These are phyloP conservation scores for Sciurus vulgaris DNA, from an alignment of 2,797 vertebrate species.

Conservation along the genomic window DNA sequence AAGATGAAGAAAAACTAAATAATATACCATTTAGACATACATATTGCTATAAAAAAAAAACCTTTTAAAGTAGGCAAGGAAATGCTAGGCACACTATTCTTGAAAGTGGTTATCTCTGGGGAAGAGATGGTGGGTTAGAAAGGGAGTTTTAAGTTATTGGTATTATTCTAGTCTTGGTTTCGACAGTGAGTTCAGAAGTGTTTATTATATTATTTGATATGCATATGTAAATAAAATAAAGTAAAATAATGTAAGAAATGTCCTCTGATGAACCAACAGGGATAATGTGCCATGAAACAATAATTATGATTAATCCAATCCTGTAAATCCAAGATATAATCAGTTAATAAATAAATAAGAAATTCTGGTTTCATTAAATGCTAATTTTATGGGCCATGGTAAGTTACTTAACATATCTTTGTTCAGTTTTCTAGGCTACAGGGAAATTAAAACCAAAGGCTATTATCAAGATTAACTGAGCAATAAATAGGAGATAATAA, in stretches of 20 bases:
- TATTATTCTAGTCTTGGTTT: background rate
- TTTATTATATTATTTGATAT: background rate
- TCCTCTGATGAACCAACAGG: background rate
- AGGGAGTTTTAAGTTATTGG: background rate
- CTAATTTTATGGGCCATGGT: background rate
- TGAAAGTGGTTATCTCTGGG: background rate
- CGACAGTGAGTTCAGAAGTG: background rate
- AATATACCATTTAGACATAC: background rate
- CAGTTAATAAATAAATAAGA: constrained; percentile 43
- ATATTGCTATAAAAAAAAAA: background rate
- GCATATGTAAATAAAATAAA: background rate
- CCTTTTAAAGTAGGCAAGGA: background rate
- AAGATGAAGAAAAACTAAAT: constrained; percentile 35
- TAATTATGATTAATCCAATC: background rate
- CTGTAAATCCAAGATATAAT: constrained; percentile 1
- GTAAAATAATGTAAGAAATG: constrained; percentile 10
- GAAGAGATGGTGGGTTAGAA: background rate
- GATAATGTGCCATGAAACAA: background rate
- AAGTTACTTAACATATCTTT: constrained; percentile 39
- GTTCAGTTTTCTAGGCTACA: constrained; percentile 52
- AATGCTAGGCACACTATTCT: background rate
- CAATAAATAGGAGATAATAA: constrained; percentile 29
- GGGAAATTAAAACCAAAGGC: background rate
- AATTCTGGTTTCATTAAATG: background rate
- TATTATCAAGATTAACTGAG: constrained; percentile 45